Base-by-base conservation (phyloP, 2,797 vertebrate genomes). In the Megalops cyprinoides region DNA sequence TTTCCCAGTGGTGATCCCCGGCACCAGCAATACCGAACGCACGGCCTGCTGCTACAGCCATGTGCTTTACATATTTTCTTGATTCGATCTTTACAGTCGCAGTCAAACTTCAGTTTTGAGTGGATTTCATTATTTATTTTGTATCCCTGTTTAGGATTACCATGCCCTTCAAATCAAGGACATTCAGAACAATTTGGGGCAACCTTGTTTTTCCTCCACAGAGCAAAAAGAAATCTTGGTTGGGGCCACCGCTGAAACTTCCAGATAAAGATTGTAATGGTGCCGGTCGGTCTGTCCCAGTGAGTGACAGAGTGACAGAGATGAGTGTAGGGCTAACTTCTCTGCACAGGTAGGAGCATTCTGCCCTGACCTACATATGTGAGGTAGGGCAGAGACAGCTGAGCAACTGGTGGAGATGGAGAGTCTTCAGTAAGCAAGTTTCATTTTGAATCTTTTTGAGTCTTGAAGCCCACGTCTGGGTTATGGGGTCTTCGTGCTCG, bases 71-170 rank as follows among this genome's bases (percentile, higher is more conserved):
- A 69, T 69, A 39, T 42, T 42, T 23, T 20, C 37, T 42, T 42
- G 34, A 69, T 69, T 69, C 65, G 42, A 69, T 69, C 37, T 69
- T 23, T 42, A 69, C 65, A 69, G 37, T 23, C 42, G 37, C 65
- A 69, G 34, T 69, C 65, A 69, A 44, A 69, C 37, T 37, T 42
- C 39, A 20, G 42, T 69, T 69, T 69, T 18, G 65, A 42, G 23
- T 1, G 15, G 65, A 39, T 42, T 69, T 69, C 65, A 44, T 69
- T 69, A 67, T 67, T 37, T 67, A 67, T 69, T 42, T 42, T 42
- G 37, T 49, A 15, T 51, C 23, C 44, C 48, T 53, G 48, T 34
- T 75, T 34, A 20, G 25, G 31, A 51, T 75, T 75, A 75, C 28
- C 34, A n/a, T 75, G 73, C 44, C 65, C 37, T 18, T 42, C 37